Base-by-base conservation (phyloP, 2,888 invertebrate genomes). In the Drosophila limbata region DNA sequence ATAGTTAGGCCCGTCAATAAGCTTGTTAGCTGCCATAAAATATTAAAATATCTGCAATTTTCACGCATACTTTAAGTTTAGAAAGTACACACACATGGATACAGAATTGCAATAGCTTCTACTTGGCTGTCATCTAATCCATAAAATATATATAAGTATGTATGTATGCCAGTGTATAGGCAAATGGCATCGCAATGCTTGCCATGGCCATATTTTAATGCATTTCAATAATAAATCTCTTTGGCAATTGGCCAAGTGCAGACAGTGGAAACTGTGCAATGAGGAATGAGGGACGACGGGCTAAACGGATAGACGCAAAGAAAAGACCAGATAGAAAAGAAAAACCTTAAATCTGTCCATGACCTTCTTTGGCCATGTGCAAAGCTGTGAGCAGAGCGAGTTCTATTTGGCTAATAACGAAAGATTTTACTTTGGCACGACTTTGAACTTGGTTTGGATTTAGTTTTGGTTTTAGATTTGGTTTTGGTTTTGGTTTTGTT, bases 141-240 rank as follows among this genome's bases (percentile, higher is more conserved):
- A 56, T 60, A 45, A 28, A 39, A 48, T 37, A 48, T 25, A 19
- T 39, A 28, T 28, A 51, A 5, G 25, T 25, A 6, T 6, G 28
- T 33, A 40, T 52, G 13, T 37, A 31, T 72, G 81, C 47, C 79
- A 72, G 72, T 79, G 25, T 63, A 50, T 68, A 73, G 48, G 56
- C 70, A 70, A 73, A 69, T 69, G 62, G 33, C 62, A 71, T 35
- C 55, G 76, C 52, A 60, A 33, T 48, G 25, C 50, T 59, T 52
- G 57, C 51, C 64, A 73, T 74, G 74, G 56, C 64, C 87, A 85
- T 89, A 89, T 87, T 81, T 86, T 77, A 73, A 83, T 89, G 84
- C 82, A 89, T 84, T 87, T 84, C 88, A 84, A 85, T 85, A 85
- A 89, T 85, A 85, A 85, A 85, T 89, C 85, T 85, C 42, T 63